Conservation (phyloP, 1,140 invertebrate genomes). For the Myzus persicae region DNA sequence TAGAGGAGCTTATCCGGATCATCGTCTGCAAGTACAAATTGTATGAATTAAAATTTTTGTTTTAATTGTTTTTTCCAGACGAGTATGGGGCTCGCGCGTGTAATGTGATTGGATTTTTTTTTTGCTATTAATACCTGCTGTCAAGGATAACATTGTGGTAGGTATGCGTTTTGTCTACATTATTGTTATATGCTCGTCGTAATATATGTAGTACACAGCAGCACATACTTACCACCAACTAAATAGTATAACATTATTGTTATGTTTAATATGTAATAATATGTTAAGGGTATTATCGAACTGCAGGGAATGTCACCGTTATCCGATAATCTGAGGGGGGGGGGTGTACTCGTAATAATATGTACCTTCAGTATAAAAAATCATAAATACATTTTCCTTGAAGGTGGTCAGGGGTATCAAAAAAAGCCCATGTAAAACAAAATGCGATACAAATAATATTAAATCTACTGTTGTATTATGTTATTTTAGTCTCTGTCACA, state of each 20-base stretch:
- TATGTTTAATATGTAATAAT: background rate
- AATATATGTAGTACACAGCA: accelerated
- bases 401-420: too few species aligned
- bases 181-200: background rate
- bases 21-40: background rate
- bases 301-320: background rate
- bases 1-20: background rate
- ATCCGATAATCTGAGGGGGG: background rate
- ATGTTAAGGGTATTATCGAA: background rate
- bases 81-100: background rate
- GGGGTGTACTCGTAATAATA: too few species aligned
- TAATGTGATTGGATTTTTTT: background rate
- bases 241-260: background rate
- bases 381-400: too few species aligned
- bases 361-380: too few species aligned
- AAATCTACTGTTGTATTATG: background rate
- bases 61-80: background rate
- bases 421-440: background rate
- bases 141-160: background rate
- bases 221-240: background rate
- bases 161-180: background rate
- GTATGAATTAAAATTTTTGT: background rate
- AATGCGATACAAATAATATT: background rate
- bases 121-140: background rate
- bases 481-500: background rate